Base-by-base conservation (phyloP, 2,113 vertebrate species). In the Damaliscus lunatus region DNA sequence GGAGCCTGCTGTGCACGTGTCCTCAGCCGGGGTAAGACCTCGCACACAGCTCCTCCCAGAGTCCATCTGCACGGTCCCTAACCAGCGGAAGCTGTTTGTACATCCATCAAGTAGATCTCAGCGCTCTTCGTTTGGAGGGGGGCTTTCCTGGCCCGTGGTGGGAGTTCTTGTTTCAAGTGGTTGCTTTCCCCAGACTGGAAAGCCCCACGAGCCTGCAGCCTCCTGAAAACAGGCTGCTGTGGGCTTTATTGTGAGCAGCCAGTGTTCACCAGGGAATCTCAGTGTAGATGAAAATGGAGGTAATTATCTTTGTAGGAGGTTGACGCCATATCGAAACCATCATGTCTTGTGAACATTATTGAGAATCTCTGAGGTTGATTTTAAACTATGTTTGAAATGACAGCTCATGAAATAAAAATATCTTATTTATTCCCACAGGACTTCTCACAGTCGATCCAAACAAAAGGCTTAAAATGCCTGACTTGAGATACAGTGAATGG, bases 391-490 rank as follows among this genome's bases (percentile, higher is more conserved):
- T 92, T 95, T 88, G 50, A 95, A 91, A 53, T 83, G 36, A 48
- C 53, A 92, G 46, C 7, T 98, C 43, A 19, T 80, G 80, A 78
- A 90, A 98, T 95, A 90, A 97, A 77, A 74, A 52, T 82, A 33
- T n/a, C 6, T 97, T 31, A 91, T 98, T 0, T 96, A 50, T 98
- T 98, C 94, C 92, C 96, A 27, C 94, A 99, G 99, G 99, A 98
- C 99, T 99, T 98, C 99, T 99, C 94, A 99, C 99, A 9, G 99
- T 99, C 62, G 99, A 99, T 99, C 99, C 99, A 97, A 99, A 99
- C 98, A 99, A 99, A 98, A 99, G 99, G 98, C 99, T 99, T 98
- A 99, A 99, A 98, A 99, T 99, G 99, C 99, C 99, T 29, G 99
- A 99, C 93, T 99, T 99, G 91, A 99, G 99, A 59, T 99, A 99